Evolutionary conservation across 2,113 vertebrate genomes (phyloP), one percentile per base, ranked within the genome.

Genomic region (Bettongia penicillata): DNA sequence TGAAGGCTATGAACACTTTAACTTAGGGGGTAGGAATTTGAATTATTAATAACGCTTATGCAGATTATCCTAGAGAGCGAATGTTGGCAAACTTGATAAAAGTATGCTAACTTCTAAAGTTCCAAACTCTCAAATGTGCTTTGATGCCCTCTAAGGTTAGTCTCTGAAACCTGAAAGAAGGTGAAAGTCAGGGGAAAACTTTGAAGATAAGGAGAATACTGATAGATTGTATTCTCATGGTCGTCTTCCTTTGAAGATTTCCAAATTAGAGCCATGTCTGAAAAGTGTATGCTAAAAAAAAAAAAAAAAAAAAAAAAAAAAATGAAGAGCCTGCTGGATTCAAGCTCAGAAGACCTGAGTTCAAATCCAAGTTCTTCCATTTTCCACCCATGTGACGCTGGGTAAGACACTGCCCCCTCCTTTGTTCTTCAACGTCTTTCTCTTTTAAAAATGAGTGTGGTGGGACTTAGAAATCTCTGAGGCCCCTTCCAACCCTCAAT

Each of bases 41-140:
- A 31, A n/a, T 96, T 96, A 94, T 96, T 97, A 91, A 90, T 93
- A 61, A 91, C 84, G 26, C 96, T 96, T 97, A 90, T 16, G 19
- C 61, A 98, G 94, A 89, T 96, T 50, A 97, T 95, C 49, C 50
- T 55, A 93, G 12, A 52, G 95, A 94, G 57, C 53, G 97, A 77
- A 94, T 94, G 94, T 53, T 96, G 95, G 89, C 48, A 94, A 93
- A 97, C 93, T 91, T 92, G 95, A 95, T 93, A 96, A 96, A 92
- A 91, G 28, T 31, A 94, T 93, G 96, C 50, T 51, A 95, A 97
- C 92, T 90, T 90, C 25, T 57, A 90, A 84, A 89, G 93, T 51
- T 97, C 92, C 89, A 31, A 96, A 91, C 96, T 91, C 95, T 24
- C n/a, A 84, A 92, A 92, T 8, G 0, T 3, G 9, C 49, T 90